A percentile compares a stretch with the other conserved stretches of the same genome.
Evolutionary conservation across 1,140 invertebrate genomes (phyloP).

Genomic region (Brachionus angularis): DNA sequence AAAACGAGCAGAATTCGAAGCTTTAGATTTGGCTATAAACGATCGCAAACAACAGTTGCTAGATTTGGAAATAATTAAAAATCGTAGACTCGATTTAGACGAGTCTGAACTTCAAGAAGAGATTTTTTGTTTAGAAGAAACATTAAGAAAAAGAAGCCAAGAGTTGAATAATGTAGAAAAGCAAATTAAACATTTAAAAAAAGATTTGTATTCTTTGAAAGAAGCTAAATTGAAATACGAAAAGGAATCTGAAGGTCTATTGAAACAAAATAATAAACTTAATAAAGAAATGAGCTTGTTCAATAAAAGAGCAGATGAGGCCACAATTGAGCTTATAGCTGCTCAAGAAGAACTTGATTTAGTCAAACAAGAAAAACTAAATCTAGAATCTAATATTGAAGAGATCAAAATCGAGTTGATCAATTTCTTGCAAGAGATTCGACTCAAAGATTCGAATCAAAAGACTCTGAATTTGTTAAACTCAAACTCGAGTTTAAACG

Average conservation of each 20-base stretch:
- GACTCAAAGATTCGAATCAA: constrained; percentile 11
- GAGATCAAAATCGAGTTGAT: constrained; percentile 4
- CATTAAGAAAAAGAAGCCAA: neutral
- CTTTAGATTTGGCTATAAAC: constrained; percentile 38
- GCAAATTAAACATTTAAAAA: neutral
- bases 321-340: neutral
- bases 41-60: constrained; percentile 34
- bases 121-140: constrained; percentile 31
- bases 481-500: neutral
- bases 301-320: constrained; percentile 41
- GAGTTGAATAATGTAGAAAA: neutral
- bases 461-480: neutral
- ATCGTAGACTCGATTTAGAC: neutral
- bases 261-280: constrained; percentile 15
- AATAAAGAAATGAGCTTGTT: constrained; percentile 20
- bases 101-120: constrained; percentile 13
- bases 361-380: constrained; percentile 3
- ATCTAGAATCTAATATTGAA: neutral
- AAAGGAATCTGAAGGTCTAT: neutral
- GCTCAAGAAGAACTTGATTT: constrained; percentile 19
- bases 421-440: constrained; percentile 40
- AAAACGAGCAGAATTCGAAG: constrained; percentile 37
- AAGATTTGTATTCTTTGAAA: neutral
- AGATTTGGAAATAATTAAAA: constrained; percentile 16
- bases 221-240: neutral